Conservation (phyloP, 2,113 vertebrate genomes). For the Macrotis lagotis region DNA sequence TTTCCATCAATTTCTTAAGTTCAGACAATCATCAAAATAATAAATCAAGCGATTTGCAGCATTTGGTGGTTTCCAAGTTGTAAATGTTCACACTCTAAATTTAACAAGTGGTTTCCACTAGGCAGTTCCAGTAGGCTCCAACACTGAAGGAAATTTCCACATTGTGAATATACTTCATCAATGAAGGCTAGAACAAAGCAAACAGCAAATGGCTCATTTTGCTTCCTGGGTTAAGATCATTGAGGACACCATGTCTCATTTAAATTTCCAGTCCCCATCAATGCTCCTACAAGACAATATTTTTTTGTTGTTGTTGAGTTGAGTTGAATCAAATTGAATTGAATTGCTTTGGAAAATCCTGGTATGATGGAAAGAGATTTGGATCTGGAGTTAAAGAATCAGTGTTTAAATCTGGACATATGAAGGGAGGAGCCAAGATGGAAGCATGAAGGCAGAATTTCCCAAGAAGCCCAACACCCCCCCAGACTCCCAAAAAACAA, state of each 20-base stretch:
- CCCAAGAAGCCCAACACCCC: no score
- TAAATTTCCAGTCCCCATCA: not conserved
- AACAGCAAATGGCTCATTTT: not conserved
- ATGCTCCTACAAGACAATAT: not conserved
- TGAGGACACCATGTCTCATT: not conserved
- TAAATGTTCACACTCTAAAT: not conserved
- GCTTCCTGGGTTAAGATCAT: not conserved
- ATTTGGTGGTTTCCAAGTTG: not conserved
- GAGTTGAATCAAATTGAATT: not conserved
- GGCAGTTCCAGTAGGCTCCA: not conserved
- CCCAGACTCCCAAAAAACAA: no score
- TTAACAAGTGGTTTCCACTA: not conserved
- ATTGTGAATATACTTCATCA: not conserved
- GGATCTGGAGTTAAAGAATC: not conserved
- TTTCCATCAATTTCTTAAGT: not conserved
- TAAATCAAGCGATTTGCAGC: not conserved
- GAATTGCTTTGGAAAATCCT: not conserved
- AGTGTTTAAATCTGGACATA: not conserved
- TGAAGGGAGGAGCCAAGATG: no score
- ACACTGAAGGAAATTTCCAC: not conserved
- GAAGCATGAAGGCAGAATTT: no score
- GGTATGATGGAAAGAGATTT: not conserved
- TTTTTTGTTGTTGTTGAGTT: not conserved
- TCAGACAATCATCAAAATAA: not conserved
- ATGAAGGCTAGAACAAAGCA: not conserved